Evolutionary conservation across 2,797 vertebrate species (phyloP).

Genomic region (Clarias fuscus): DNA sequence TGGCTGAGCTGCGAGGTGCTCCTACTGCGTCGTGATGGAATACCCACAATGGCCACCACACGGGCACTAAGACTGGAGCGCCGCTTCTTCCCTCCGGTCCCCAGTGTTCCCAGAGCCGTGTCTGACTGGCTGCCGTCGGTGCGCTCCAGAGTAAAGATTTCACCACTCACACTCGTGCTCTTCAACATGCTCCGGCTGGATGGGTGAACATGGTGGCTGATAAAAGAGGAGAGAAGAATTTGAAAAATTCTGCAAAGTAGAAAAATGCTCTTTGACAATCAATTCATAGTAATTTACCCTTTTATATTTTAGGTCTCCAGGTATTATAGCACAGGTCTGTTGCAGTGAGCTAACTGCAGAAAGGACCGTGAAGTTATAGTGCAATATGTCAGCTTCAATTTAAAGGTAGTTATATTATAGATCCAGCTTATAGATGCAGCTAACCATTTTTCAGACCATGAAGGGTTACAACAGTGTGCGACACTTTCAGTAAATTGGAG

Average conservation of each 20-base stretch:
- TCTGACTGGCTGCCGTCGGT: slow-evolving; percentile 98
- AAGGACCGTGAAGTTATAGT: not conserved
- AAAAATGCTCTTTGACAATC: no score
- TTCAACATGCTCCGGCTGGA: slow-evolving; percentile 90
- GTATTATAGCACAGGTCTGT: not conserved
- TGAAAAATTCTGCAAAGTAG: not conserved
- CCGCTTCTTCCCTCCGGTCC: slow-evolving; percentile 89
- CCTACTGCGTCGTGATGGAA: slow-evolving; percentile 87
- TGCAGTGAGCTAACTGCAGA: not conserved
- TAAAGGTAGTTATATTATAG: not conserved
- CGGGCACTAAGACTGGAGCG: slow-evolving; percentile 95
- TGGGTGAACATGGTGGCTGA: slow-evolving; percentile 88
- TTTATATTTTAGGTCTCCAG: not conserved
- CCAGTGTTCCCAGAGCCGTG: slow-evolving; percentile 90
- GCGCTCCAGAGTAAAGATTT: slow-evolving; percentile 93
- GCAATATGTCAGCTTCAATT: not conserved
- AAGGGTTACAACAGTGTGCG: not conserved
- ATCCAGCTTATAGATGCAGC: not conserved
- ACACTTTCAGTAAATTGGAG: not conserved
- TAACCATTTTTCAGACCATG: not conserved
- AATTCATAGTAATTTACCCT: not conserved
- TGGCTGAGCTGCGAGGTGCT: slow-evolving; percentile 97
- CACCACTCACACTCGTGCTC: slow-evolving; percentile 95
- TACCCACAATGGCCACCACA: slow-evolving; percentile 88
- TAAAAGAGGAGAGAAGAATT: not conserved